Evolutionary conservation across 35 echinoderm and acorn worm species (phyloP).

Genomic region (Acanthaster planci): DNA sequence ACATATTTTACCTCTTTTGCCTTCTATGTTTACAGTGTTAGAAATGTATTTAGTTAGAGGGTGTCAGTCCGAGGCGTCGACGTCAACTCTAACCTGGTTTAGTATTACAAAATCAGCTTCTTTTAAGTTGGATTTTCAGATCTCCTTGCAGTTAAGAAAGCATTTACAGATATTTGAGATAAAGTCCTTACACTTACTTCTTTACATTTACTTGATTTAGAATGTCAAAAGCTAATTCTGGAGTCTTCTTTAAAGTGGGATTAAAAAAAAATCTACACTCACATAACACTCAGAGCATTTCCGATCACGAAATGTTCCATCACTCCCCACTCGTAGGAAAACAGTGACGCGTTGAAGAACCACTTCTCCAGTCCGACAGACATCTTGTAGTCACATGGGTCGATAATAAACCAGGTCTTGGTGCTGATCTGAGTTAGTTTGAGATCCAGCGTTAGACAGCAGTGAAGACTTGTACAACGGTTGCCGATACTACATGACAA

Average conservation of each 20-base stretch:
- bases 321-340: neutral
- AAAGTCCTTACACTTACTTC: neutral
- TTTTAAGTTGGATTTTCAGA: neutral
- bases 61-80: too few species aligned
- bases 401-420: neutral
- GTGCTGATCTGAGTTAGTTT: neutral
- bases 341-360: neutral
- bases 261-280: neutral
- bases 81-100: too few species aligned
- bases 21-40: too few species aligned
- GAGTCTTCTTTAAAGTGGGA: neutral
- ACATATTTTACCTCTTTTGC: too few species aligned
- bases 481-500: neutral
- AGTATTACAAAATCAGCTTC: neutral
- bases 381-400: conserved; percentile 28
- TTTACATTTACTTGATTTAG: neutral
- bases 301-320: neutral
- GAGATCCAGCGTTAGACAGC: conserved; percentile 1
- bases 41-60: too few species aligned
- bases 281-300: neutral
- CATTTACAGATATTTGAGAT: neutral
- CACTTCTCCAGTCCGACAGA: conserved; percentile 23
- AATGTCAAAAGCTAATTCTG: neutral
- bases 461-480: conserved; percentile 12
- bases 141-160: neutral